A percentile compares a stretch with the other conserved stretches of the same genome.
These are phyloP conservation scores for Syrmaticus mikado DNA, from an alignment of 2,113 vertebrate genomes.

Conservation along the genomic window DNA sequence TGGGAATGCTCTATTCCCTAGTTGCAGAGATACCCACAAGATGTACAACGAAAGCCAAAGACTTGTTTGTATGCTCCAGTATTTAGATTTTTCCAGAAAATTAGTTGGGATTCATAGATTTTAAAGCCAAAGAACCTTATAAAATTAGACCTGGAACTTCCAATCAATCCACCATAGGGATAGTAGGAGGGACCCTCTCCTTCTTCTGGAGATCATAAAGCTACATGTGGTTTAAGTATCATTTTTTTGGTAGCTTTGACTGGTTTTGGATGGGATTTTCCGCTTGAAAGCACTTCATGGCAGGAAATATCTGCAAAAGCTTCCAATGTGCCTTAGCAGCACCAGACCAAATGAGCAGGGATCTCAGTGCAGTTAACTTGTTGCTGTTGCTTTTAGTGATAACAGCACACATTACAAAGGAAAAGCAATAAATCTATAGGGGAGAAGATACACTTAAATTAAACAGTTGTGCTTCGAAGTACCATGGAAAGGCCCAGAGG, in stretches of 20 bases:
- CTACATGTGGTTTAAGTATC: background rate
- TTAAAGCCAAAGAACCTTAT: background rate
- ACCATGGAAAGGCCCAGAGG: background rate
- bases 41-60: background rate
- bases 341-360: background rate
- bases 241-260: background rate
- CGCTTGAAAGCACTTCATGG: background rate
- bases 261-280: background rate
- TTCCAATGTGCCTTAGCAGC: background rate
- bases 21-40: background rate
- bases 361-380: background rate
- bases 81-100: background rate
- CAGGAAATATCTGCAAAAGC: background rate
- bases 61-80: background rate
- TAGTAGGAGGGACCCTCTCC: background rate
- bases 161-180: background rate
- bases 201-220: background rate
- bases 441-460: background rate
- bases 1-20: background rate
- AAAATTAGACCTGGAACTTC: background rate
- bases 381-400: background rate
- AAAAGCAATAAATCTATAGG: background rate
- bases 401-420: background rate
- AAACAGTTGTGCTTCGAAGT: conserved; percentile 20
- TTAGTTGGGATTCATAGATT: fast-evolving